Base-by-base conservation (phyloP, 2,797 vertebrate species). In the Cottoperca gobio region DNA sequence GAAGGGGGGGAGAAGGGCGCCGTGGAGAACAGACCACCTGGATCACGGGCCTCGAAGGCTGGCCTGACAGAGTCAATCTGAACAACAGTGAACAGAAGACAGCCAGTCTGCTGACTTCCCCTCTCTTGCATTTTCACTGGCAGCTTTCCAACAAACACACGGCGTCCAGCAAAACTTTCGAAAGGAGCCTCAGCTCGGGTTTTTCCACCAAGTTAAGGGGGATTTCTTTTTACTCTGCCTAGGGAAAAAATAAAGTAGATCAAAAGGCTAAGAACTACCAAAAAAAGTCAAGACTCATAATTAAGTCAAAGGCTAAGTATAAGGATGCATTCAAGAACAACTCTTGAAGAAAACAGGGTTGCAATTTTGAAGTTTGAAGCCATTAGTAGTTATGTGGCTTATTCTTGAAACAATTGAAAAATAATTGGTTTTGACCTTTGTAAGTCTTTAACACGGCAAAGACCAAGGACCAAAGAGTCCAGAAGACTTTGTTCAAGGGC, bases 91-190 rank as follows among this genome's bases (percentile, higher is more conserved):
- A 86, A 93, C 81, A 89, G 90, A 93, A 93, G 92, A 93, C 92
- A 91, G 77, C 76, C 79, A 86, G 90, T 90, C 92, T 91, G 90
- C 93, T 91, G 87, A 93, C 90, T 92, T 90, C 86, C 85, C 81
- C 88, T 84, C 84, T 64, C 84, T 84, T 77, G 77, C 86, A 89
- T 93, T 94, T 91, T 90, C 77, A 83, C 89, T 95, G 95, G 94
- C 89, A 35, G 61, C 40, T 31, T 48, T 91, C 94, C 94, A 95
- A 94, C 83, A 86, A 77, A 91, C 84, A 92, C 90, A 93, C 43
- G 33, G 68, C 37, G 70, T 89, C 79, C 83, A 86, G 84, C 72
- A 80, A 86, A 76, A 86, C 86, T 88, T 93, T 93, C 70, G 88
- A 90, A 91, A 78, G 80, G 63, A 82, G 74, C 82, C 86, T 86